Percentiles rank a stretch among this genome's conserved stretches.
Evolutionary conservation across 2,888 invertebrate genomes (phyloP).

Genomic region (Gastracanthus pulcherrimus): DNA sequence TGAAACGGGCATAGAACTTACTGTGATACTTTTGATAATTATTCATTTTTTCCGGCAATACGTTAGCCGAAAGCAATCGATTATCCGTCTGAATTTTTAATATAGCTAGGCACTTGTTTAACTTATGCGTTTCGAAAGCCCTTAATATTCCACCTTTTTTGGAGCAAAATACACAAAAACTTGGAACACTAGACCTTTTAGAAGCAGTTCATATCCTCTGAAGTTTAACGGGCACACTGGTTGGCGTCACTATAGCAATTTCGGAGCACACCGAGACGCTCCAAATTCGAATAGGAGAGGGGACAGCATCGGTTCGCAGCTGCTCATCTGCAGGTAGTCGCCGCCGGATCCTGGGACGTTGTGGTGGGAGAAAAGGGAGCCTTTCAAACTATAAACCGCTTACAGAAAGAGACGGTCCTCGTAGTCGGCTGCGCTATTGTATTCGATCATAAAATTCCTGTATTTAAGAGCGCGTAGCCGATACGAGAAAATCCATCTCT

Average conservation of each 20-base stretch:
- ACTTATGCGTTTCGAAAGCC: not conserved
- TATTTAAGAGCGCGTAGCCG: no score
- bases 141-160: conserved; percentile 14
- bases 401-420: no score
- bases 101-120: not conserved
- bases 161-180: not conserved
- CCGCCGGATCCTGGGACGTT: no score
- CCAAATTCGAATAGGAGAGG: not conserved
- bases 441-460: no score
- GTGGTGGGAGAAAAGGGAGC: no score
- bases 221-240: not conserved
- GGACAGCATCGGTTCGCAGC: not conserved
- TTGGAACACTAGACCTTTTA: no score
- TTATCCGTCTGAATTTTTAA: not conserved
- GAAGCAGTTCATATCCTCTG: no score
- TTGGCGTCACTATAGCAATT: not conserved
- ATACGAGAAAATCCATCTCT: no score
- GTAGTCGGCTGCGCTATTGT: no score
- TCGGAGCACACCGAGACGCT: not conserved
- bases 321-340: no score
- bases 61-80: not conserved
- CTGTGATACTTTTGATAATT: not conserved
- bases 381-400: no score
- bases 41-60: not conserved
- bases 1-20: not conserved